Base-by-base conservation (phyloP, 1,140 invertebrate genomes). In the Drosophila trapezifrons region DNA sequence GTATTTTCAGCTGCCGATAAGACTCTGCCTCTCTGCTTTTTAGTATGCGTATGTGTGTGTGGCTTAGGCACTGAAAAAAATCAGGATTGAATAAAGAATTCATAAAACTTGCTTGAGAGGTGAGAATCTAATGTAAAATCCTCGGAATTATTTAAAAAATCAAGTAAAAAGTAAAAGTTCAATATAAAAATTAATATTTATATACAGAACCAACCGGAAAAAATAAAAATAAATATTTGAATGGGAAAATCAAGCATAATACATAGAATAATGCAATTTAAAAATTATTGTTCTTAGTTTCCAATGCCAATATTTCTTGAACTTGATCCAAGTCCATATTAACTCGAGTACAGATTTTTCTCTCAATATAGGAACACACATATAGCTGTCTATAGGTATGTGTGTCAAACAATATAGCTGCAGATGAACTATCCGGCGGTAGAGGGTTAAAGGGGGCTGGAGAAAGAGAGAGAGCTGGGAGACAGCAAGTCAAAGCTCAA, bases 361-460 rank as follows among this genome's bases (percentile, higher is more conserved):
- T 1, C 18, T 27, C n/a, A 32, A 13, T 51, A 45, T 7, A 10
- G 0, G 0, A 8, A 4, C 13, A n/a, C 40, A 12, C 22, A 45
- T 12, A 27, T 0, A 20, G 13, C 0, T 35, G 18, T 18, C 18
- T 69, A 35, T 37, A 25, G 32, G 42, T 72, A 75, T 77, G 66
- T 81, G 71, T 81, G 80, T 51, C 79, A 82, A 78, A 82, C 80
- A 82, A 82, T 83, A 75, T 63, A 60, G 55, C 57, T 82, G 75
- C 70, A 83, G 80, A 78, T 83, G 80, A 83, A 70, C 80, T 78
- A 70, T 75, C 42, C 70, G 57, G 37, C 42, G 10, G 8, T 18
- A 15, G 40, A 9, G 62, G 49, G 29, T 22, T 15, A 32, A 46
- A 12, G 40, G 10, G 17, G 15, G 2, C 4, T 20, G 18, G 0